Percentiles rank a stretch among this genome's conserved stretches.
phyloP scores from a whole-genome alignment of 2,888 invertebrate species.

The Oscheius sp. region DNA sequence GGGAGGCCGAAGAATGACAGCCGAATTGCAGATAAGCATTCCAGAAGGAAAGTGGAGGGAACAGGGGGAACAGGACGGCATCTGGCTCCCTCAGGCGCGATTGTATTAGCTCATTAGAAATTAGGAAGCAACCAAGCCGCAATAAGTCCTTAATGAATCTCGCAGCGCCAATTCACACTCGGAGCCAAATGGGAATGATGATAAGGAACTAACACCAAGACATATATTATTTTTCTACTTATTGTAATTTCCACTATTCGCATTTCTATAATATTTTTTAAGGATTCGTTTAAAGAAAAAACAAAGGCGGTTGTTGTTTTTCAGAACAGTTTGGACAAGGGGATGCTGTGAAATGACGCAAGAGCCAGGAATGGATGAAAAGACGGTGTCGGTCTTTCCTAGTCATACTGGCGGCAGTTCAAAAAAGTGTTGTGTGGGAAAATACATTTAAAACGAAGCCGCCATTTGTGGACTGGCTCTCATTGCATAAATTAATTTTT shows the following conservation, averaged over 20 bases:
- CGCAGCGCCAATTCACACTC: slow-evolving; percentile 31
- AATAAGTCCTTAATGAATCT: slow-evolving; percentile 38
- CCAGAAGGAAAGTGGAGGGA: slow-evolving; percentile 21
- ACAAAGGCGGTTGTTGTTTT: too few species aligned
- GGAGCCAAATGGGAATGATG: slow-evolving; percentile 1
- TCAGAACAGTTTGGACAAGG: too few species aligned
- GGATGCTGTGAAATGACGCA: too few species aligned
- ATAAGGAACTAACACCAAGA: neutral
- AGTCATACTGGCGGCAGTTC: too few species aligned
- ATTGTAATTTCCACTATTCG: neutral
- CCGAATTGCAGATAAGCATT: slow-evolving; percentile 35
- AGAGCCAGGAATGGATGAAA: too few species aligned
- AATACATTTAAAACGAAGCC: slow-evolving; percentile 4
- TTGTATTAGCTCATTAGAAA: slow-evolving; percentile 37
- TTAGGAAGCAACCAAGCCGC: slow-evolving; percentile 31
- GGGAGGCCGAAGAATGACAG: slow-evolving; percentile 32
- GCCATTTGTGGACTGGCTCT: neutral
- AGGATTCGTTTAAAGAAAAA: too few species aligned
- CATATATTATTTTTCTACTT: too few species aligned
- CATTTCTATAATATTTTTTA: too few species aligned
- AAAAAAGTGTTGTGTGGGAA: neutral
- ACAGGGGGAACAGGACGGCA: slow-evolving; percentile 17
- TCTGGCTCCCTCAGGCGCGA: slow-evolving; percentile 5
- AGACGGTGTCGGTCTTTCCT: too few species aligned
- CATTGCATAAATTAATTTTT: neutral